Percentiles rank a stretch among this genome's conserved stretches.
phyloP scores from a whole-genome alignment of 2,888 invertebrate species.

The Dryobotodes eremita region DNA sequence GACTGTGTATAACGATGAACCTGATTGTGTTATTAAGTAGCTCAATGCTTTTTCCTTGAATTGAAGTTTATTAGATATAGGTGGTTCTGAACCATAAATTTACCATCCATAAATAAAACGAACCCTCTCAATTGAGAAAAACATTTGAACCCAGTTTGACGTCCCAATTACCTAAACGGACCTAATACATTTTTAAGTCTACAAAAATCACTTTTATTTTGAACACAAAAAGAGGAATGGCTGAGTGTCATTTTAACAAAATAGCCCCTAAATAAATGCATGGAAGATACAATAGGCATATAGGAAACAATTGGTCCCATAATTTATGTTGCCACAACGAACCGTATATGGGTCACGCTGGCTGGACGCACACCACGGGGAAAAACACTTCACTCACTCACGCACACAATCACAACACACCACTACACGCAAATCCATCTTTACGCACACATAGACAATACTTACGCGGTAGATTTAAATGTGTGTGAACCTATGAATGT shows the following conservation, averaged over 20 bases:
- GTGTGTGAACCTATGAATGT: constrained; percentile 4
- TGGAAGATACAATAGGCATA: constrained; percentile 78
- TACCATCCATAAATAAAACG: background rate
- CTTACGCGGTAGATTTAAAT: background rate
- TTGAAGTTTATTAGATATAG: background rate
- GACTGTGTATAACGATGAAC: background rate
- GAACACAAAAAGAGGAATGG: constrained; percentile 66
- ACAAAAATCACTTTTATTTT: constrained; percentile 65
- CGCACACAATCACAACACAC: constrained; percentile 40
- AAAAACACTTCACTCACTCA: constrained; percentile 60
- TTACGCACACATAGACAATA: constrained; percentile 23
- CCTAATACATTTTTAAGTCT: constrained; percentile 51
- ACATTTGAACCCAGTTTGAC: background rate
- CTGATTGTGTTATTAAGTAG: background rate
- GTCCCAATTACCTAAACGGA: constrained; percentile 25
- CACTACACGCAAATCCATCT: constrained; percentile 6
- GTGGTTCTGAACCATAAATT: background rate
- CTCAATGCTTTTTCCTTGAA: background rate
- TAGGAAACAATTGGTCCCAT: constrained; percentile 85
- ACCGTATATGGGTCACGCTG: constrained; percentile 76
- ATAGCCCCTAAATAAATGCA: constrained; percentile 75
- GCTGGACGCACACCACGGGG: constrained; percentile 53
- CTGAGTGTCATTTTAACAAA: constrained; percentile 70
- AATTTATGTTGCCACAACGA: constrained; percentile 82
- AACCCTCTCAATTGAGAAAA: constrained; percentile 12